A percentile compares a stretch with the other conserved stretches of the same genome.
Evolutionary conservation across 2,113 vertebrate genomes (phyloP).

Genomic region (Callopanchax toddi): DNA sequence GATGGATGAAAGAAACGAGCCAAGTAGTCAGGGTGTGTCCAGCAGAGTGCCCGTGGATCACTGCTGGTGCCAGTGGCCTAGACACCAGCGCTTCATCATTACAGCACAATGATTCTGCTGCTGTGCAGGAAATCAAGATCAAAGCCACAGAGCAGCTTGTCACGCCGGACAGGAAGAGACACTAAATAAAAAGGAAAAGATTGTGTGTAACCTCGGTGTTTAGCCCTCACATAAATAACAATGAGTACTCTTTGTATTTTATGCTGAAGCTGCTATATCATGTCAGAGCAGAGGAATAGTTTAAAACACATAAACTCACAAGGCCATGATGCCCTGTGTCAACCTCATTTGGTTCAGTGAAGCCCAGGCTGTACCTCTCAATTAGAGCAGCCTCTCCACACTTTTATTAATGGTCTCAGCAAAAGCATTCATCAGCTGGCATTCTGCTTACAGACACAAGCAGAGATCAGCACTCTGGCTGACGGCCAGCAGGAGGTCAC

Average conservation of each 20-base stretch:
- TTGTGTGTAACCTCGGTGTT: constrained; percentile 13
- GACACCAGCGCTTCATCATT: constrained; percentile 55
- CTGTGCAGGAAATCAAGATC: constrained; percentile 43
- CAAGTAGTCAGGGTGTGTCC: constrained; percentile 65
- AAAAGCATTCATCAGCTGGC: constrained; percentile 61
- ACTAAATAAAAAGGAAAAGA: constrained; percentile 37
- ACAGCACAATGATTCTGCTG: constrained; percentile 41
- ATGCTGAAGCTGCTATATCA: constrained; percentile 20
- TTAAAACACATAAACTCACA: constrained; percentile 6
- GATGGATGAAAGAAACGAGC: constrained; percentile 57
- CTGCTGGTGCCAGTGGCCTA: constrained; percentile 51
- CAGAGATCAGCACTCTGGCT: constrained; percentile 46
- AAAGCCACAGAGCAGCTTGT: constrained; percentile 18
- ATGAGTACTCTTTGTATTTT: constrained; percentile 18
- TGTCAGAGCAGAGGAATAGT: constrained; percentile 20
- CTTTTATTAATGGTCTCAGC: constrained; percentile 69
- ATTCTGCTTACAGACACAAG: constrained; percentile 70
- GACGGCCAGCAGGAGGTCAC: constrained; percentile 32
- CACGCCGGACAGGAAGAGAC: constrained; percentile 6
- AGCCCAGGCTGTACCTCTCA: constrained; percentile 38
- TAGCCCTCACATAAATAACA: constrained; percentile 41
- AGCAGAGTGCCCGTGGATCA: constrained; percentile 66
- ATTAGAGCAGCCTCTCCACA: constrained; percentile 56
- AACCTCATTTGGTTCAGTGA: constrained; percentile 25
- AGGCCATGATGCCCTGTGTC: not conserved